Evolutionary conservation across 2,888 invertebrate genomes (phyloP).

Genomic region (Orgyia antiqua): DNA sequence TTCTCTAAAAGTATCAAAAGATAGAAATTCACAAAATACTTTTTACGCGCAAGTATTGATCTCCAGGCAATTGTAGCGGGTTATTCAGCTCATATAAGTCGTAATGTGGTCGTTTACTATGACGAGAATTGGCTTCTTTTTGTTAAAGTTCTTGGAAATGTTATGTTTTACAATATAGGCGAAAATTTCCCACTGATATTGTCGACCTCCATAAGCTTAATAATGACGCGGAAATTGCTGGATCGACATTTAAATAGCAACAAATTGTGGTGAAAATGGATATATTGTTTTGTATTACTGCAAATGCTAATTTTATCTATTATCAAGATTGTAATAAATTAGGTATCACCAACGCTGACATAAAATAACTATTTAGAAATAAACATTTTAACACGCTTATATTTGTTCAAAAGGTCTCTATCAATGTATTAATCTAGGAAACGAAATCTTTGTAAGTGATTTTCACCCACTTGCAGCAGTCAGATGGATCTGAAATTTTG

Average conservation of each 20-base stretch:
- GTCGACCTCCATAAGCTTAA: constrained; percentile 38
- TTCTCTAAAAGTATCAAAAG: constrained; percentile 4
- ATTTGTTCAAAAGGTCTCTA: too few species aligned
- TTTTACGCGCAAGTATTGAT: constrained; percentile 21
- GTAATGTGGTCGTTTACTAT: constrained; percentile 34
- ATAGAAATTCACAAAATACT: constrained; percentile 1
- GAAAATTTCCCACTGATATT: constrained; percentile 33
- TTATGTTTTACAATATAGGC: constrained; percentile 34
- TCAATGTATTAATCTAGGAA: too few species aligned
- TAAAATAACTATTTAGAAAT: too few species aligned
- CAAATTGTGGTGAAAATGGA: too few species aligned
- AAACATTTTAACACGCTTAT: too few species aligned
- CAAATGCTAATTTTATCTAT: too few species aligned
- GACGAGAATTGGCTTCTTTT: constrained; percentile 31
- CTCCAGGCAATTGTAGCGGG: constrained; percentile 22
- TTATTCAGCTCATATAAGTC: constrained; percentile 24
- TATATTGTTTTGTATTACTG: too few species aligned
- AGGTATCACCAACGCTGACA: too few species aligned
- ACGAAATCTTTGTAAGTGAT: too few species aligned
- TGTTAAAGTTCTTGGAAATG: constrained; percentile 28
- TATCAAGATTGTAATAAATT: too few species aligned
- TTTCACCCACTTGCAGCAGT: too few species aligned
- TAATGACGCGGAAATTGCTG: constrained; percentile 32
- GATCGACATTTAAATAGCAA: constrained; percentile 33
- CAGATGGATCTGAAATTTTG: too few species aligned